A percentile compares a stretch with the other conserved stretches of the same genome.
These are phyloP conservation scores for Megaleporinus macrocephalus DNA, from an alignment of 2,113 vertebrate genomes.

Conservation along the genomic window DNA sequence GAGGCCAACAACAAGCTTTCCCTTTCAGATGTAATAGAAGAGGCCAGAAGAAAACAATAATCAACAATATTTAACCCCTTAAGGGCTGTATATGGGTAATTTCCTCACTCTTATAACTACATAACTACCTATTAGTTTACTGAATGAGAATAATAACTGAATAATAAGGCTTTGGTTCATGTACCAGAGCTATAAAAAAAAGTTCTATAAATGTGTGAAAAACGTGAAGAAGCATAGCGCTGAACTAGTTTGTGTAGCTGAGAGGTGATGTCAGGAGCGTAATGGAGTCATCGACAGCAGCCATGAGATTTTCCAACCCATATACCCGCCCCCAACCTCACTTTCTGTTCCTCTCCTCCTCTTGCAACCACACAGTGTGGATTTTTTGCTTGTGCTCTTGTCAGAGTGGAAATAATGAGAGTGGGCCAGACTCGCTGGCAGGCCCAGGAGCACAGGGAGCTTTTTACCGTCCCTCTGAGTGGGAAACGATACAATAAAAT, in stretches of 20 bases:
- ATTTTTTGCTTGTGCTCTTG: constrained; percentile 37
- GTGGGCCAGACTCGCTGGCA: constrained; percentile 47
- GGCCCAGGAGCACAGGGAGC: constrained; percentile 36
- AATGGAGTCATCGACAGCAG: constrained; percentile 15
- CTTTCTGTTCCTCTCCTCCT: constrained; percentile 27
- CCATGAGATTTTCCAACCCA: constrained; percentile 48
- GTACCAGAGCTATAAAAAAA: neutral
- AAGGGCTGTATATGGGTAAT: neutral
- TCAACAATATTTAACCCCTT: neutral
- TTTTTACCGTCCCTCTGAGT: constrained; percentile 46
- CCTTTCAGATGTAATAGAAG: too few species aligned
- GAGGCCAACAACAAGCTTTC: too few species aligned
- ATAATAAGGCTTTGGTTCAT: neutral
- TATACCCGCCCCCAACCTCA: constrained; percentile 10
- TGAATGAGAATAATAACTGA: neutral
- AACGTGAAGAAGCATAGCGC: constrained; percentile 17
- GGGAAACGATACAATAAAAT: constrained; percentile 53
- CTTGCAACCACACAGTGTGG: constrained; percentile 39
- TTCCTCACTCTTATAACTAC: too few species aligned
- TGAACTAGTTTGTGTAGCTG: constrained; percentile 14
- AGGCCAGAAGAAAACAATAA: neutral
- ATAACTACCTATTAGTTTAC: too few species aligned
- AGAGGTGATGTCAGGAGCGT: constrained; percentile 42
- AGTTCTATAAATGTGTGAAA: neutral
- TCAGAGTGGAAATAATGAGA: constrained; percentile 57